Evolutionary conservation across 2,797 vertebrate genomes (phyloP).

Genomic region (Myiotriccus ornatus): DNA sequence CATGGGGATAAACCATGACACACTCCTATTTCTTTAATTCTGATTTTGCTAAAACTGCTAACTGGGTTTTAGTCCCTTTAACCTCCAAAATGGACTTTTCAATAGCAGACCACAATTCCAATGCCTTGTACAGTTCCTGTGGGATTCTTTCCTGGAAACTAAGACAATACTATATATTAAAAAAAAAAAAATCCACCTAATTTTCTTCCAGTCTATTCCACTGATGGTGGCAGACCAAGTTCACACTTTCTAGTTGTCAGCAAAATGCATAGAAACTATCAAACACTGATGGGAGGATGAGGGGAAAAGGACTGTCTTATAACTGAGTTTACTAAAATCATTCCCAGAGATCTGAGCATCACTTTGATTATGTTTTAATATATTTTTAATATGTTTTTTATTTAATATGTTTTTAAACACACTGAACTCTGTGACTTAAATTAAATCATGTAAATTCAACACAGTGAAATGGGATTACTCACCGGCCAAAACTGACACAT

Average conservation of each 20-base stretch:
- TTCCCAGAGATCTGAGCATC: background rate
- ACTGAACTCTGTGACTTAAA: background rate
- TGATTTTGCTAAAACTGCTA: background rate
- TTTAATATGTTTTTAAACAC: background rate
- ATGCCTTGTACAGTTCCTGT: background rate
- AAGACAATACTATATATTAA: background rate
- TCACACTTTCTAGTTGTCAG: background rate
- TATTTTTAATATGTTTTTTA: background rate
- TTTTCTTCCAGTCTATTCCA: background rate
- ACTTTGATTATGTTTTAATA: background rate
- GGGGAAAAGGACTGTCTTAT: background rate
- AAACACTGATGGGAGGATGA: background rate
- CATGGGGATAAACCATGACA: accelerated
- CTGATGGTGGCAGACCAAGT: background rate
- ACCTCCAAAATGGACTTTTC: background rate
- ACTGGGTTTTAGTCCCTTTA: background rate
- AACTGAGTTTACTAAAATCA: background rate
- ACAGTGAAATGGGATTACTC: background rate
- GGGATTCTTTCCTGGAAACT: background rate
- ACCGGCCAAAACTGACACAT: background rate
- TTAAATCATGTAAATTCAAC: background rate
- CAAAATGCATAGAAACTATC: background rate
- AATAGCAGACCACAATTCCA: background rate
- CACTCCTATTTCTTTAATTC: background rate
- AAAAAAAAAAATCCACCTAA: background rate